Percentiles rank a stretch among this genome's conserved stretches.
Conservation (phyloP, 1,140 invertebrate genomes). For the Pseudomyrmex gracilis region DNA sequence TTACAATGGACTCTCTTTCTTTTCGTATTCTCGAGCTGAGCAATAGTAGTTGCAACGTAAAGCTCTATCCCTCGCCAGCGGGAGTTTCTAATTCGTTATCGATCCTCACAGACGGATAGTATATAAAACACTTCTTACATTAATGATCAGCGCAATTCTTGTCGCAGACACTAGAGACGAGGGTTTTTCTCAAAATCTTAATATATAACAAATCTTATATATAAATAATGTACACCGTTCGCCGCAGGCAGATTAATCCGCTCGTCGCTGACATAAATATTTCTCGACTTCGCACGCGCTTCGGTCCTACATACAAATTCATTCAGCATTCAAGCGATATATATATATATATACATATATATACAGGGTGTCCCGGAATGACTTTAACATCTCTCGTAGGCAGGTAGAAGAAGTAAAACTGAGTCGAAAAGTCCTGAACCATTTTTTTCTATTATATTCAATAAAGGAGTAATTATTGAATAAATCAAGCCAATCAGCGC, state of each 20-base stretch:
- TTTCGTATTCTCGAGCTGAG: not conserved
- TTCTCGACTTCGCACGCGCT: slow-evolving; percentile 1
- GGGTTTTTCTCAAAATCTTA: not conserved
- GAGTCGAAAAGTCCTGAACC: too few relatives aligned
- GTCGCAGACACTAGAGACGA: not conserved
- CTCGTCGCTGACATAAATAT: not conserved
- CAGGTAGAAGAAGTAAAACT: too few relatives aligned
- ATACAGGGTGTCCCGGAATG: too few relatives aligned
- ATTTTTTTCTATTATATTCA: too few relatives aligned
- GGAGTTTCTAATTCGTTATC: not conserved
- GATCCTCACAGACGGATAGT: not conserved
- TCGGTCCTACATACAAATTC: not conserved
- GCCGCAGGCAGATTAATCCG: not conserved
- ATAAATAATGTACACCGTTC: not conserved
- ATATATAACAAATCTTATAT: not conserved
- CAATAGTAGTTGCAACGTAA: slow-evolving; percentile 7
- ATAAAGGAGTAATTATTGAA: too few relatives aligned
- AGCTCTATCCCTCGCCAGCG: not conserved
- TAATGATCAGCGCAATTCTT: slow-evolving; percentile 11
- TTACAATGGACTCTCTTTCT: not conserved
- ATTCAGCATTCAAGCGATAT: too few relatives aligned
- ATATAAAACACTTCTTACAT: slow-evolving; percentile 16
- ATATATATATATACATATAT: too few relatives aligned
- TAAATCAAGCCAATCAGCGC: too few relatives aligned
- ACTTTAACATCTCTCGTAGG: too few relatives aligned